phyloP scores from a whole-genome alignment of 2,797 vertebrate species.

The Platyrinchus mystaceus region DNA sequence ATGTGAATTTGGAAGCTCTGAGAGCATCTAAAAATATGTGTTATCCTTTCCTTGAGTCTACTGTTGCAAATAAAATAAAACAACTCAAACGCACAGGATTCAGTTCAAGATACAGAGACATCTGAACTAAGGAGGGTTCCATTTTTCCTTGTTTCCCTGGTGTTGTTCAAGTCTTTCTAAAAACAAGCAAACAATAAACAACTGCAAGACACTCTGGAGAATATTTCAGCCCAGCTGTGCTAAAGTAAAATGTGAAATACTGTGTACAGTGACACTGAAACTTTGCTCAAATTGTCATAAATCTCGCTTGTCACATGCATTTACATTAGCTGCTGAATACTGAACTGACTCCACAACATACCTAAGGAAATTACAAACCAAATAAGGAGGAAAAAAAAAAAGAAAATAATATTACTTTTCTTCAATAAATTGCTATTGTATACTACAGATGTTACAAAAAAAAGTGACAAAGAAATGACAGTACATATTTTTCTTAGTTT shows the following conservation, averaged over 20 bases:
- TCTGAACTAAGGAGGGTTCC: neutral
- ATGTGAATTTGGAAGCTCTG: neutral
- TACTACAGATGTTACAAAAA: neutral
- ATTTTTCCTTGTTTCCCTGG: neutral
- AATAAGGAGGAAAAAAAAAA: neutral
- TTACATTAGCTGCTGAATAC: neutral
- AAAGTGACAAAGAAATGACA: neutral
- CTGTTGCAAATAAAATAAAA: conserved; percentile 1
- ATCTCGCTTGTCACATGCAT: neutral
- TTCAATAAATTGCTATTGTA: neutral
- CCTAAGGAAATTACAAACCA: neutral
- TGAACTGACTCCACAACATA: neutral
- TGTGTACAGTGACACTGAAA: neutral
- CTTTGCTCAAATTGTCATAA: neutral
- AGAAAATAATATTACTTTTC: neutral
- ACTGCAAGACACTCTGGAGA: neutral
- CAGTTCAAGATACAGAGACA: neutral
- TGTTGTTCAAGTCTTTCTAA: neutral
- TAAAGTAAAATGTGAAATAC: neutral
- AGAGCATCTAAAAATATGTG: neutral
- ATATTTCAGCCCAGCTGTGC: neutral
- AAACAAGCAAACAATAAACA: neutral
- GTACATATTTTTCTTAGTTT: neutral
- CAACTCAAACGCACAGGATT: neutral
- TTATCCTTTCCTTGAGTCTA: neutral